Percentiles rank a stretch among this genome's conserved stretches.
These are phyloP conservation scores for Hippocampus barbouri DNA, from an alignment of 2,113 vertebrate species.

Conservation along the genomic window DNA sequence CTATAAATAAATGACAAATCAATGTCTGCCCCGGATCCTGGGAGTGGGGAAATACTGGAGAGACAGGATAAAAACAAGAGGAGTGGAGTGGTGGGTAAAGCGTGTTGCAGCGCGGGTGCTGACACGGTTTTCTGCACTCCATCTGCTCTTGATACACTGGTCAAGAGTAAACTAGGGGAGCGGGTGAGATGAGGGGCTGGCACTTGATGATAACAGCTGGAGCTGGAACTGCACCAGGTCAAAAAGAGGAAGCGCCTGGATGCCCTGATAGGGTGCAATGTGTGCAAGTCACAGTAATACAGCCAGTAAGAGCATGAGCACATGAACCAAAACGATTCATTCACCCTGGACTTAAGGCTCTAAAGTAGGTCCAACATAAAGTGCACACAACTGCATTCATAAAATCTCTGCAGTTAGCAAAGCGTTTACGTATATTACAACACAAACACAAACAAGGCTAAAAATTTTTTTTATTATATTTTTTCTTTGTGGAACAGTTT, in stretches of 20 bases:
- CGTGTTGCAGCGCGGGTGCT: constrained; percentile 41
- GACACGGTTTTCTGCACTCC: constrained; percentile 57
- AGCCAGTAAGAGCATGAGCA: neutral
- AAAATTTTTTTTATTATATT: too few relatives aligned
- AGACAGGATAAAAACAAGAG: constrained; percentile 40
- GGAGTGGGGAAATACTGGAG: constrained; percentile 40
- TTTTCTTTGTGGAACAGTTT: too few relatives aligned
- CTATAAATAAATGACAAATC: constrained; percentile 58
- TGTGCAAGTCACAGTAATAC: constrained; percentile 16
- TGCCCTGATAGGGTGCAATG: neutral
- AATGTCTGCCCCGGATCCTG: constrained; percentile 58
- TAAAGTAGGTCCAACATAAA: neutral
- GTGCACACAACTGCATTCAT: too few relatives aligned
- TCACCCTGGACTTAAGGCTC: neutral
- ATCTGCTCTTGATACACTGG: constrained; percentile 50
- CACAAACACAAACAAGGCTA: too few relatives aligned
- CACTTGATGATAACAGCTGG: constrained; percentile 8
- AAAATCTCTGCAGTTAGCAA: too few relatives aligned
- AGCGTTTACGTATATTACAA: too few relatives aligned
- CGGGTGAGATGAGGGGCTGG: constrained; percentile 32
- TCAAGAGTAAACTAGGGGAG: constrained; percentile 57
- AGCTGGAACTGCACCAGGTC: constrained; percentile 14
- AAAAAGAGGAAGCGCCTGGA: neutral
- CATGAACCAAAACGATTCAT: too few relatives aligned
- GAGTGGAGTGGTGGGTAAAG: constrained; percentile 35